Evolutionary conservation across 1,140 invertebrate species (phyloP), one percentile per base, ranked within the genome.

Genomic region (Metopolophium dirhodum): DNA sequence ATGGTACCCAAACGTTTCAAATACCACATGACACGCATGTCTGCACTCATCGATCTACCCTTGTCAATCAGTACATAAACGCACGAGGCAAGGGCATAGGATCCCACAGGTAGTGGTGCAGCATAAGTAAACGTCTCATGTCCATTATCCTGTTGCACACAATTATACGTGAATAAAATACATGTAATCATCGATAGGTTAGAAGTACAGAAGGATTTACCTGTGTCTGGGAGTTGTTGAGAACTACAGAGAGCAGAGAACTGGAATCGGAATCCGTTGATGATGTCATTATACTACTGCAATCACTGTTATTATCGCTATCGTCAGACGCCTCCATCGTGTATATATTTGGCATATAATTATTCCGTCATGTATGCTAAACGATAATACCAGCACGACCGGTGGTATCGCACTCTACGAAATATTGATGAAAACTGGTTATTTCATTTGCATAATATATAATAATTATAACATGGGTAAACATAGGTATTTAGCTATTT

Each of bases 11-110:
- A n/a, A 51, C 91, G 91, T n/a, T 93, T 93, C 26, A 93, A 23
- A 26, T 54, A 93, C 91, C 91, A 93, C 91, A 93, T 93, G 6
- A 93, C 49, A 20, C 91, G 91, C 91, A 86, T 93, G 18, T 86
- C 91, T 3, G 91, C 41, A 20, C 82, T 85, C 91, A 93, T 93
- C 0, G 35, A 85, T n/a, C 41, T 35, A 35, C 49, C 82, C 3
- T 93, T 51, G 49, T 93, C 82, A 11, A 93, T 93, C 1, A 93
- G 26, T 20, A 93, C 91, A 23, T 93, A 93, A 0, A 93, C 91
- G 2, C 47, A 35, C 0, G 91, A 47, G 11, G 91, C 91, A 18
- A 86, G 9, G 0, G 91, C 45, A 26, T 92, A 92, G 26, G 90
- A 51, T 0, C 90, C 49, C 2, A 37, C 30, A 1, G 61, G 18